Conservation (phyloP, 2,888 invertebrate genomes). For the Adineta ricciae region DNA sequence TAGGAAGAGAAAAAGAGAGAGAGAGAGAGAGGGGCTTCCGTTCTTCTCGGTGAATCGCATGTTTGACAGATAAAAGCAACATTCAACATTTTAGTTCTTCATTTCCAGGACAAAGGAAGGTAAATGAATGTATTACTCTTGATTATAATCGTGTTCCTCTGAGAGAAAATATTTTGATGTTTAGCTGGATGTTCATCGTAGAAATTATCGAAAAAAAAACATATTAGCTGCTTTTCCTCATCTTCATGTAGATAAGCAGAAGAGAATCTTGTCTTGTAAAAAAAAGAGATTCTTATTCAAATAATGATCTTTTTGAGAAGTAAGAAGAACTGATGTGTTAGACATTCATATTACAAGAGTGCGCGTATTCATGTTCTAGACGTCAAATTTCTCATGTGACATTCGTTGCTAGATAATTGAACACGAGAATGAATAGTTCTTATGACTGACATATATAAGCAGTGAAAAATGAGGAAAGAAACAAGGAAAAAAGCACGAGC, state of each 20-base stretch:
- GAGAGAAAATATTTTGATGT: too few species aligned
- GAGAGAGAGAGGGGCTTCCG: background rate
- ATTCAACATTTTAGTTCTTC: background rate
- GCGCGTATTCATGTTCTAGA: background rate
- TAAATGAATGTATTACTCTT: background rate
- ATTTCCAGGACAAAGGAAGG: background rate
- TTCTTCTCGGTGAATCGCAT: background rate
- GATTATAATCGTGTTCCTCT: too few species aligned
- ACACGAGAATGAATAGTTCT: background rate
- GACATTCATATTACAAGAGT: background rate
- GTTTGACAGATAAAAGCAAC: background rate
- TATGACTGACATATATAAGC: background rate
- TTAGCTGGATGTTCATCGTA: too few species aligned
- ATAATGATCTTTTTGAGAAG: background rate
- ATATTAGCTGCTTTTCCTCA: too few species aligned
- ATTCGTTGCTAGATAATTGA: background rate
- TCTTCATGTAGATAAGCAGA: too few species aligned
- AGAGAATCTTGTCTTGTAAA: background rate
- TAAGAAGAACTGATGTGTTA: background rate
- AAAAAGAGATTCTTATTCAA: background rate
- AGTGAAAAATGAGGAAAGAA: too few species aligned
- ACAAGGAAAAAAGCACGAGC: background rate
- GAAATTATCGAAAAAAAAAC: too few species aligned
- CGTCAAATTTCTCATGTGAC: background rate
- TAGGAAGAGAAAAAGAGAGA: background rate